Conservation (phyloP, 2,113 vertebrate species). For the Vidua chalybeata region DNA sequence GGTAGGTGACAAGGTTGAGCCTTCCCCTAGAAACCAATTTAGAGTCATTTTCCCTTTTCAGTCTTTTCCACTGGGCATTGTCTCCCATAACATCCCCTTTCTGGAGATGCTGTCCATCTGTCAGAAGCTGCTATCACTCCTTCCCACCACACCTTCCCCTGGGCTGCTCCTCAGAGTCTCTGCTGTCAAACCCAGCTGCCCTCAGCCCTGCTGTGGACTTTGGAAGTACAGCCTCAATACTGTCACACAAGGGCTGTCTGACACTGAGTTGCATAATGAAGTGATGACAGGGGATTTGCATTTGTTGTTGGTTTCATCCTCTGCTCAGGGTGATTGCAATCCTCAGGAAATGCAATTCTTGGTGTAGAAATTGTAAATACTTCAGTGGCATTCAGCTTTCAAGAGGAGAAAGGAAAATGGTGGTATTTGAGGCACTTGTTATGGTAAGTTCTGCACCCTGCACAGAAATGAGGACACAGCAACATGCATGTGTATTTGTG, state of each 20-base stretch:
- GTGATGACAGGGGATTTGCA: background rate
- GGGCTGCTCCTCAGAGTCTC: background rate
- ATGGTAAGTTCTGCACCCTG: background rate
- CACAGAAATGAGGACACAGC: background rate
- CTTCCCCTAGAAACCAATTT: background rate
- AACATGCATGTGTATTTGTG: background rate
- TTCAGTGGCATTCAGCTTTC: background rate
- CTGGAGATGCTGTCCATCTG: background rate
- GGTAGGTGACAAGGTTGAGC: background rate
- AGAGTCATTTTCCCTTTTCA: background rate
- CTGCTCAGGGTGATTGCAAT: background rate
- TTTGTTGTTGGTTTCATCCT: background rate
- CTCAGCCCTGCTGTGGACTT: background rate
- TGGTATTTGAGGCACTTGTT: background rate
- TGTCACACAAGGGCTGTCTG: background rate
- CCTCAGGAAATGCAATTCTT: background rate
- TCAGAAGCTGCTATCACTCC: background rate
- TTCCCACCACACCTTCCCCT: background rate
- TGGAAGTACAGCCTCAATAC: background rate
- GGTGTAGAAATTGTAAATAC: background rate
- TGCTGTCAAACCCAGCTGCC: background rate
- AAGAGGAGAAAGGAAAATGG: background rate
- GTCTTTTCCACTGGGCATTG: background rate
- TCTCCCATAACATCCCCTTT: background rate
- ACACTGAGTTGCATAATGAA: background rate